Evolutionary conservation across 2,888 invertebrate species (phyloP).

Genomic region (Torymus tubicola): DNA sequence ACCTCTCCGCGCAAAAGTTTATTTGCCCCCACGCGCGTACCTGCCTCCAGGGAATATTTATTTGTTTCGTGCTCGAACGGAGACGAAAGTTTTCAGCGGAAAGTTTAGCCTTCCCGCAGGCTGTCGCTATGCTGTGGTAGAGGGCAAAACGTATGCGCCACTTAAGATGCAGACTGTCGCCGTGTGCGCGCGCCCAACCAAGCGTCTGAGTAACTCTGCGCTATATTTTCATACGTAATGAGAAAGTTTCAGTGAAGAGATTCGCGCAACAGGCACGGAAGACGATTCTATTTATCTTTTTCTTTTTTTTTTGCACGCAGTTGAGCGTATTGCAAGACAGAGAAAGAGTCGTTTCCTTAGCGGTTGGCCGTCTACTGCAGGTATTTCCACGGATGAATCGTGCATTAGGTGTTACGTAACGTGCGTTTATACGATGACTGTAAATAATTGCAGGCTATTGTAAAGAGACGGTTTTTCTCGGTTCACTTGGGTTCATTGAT

Average conservation of each 20-base stretch:
- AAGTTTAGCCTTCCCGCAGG: constrained; percentile 41
- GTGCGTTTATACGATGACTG: too few relatives aligned
- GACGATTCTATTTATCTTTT: not conserved
- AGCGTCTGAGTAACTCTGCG: constrained; percentile 48
- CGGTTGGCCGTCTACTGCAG: too few relatives aligned
- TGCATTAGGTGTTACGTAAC: too few relatives aligned
- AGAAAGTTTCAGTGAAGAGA: constrained; percentile 49
- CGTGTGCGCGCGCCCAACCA: not conserved
- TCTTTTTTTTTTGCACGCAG: not conserved
- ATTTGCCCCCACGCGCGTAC: constrained; percentile 29
- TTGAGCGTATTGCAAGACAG: too few relatives aligned
- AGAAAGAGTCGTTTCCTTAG: too few relatives aligned
- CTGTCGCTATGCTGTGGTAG: not conserved
- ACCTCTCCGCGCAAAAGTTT: constrained; percentile 36
- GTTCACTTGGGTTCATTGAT: too few relatives aligned
- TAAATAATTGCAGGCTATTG: too few relatives aligned
- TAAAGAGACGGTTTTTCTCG: too few relatives aligned
- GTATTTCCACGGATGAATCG: too few relatives aligned
- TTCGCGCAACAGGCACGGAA: constrained; percentile 43
- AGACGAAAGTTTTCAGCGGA: constrained; percentile 25
- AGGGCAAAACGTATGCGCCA: constrained; percentile 20
- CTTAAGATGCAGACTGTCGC: constrained; percentile 35
- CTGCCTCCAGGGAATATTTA: constrained; percentile 56
- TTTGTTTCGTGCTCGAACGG: constrained; percentile 55
- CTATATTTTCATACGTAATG: constrained; percentile 48